Base-by-base conservation (phyloP, 2,888 invertebrate genomes). In the Gymnosoma rotundatum region DNA sequence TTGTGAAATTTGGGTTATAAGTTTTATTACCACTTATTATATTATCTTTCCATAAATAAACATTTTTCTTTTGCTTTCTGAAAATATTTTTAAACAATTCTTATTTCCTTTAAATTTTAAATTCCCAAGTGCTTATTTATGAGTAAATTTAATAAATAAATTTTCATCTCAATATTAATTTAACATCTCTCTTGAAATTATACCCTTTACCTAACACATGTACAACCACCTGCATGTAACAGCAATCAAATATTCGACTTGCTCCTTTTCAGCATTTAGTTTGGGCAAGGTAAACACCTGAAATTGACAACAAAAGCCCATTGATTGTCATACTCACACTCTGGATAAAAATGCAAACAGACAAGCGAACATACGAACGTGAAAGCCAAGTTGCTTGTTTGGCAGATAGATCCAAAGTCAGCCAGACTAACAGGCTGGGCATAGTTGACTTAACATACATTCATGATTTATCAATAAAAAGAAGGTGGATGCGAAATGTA, bases 281-380 rank as follows among this genome's bases (percentile, higher is more conserved):
- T 32, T 69, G 78, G 74, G 74, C 5, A 63, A 70, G 78, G 66
- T 74, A 74, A 84, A 84, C 86, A 87, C 86, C 87, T 87, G 86
- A 84, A 86, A 84, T 78, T 86, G 87, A 87, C 87, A 87, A 87
- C 86, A 85, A 87, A 85, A 85, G 85, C 85, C 81, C 74, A 81
- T 81, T 84, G 84, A 84, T 84, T 84, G 81, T 81, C 81, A 63
- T 70, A 58, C 80, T 76, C 83, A 72, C 64, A 83, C 79, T 32
- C 32, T 58, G 16, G 56, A 60, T n/a, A 70, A 25, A 58, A 58
- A 58, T 14, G 14, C 9, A 48, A 25, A 36, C 36, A 50, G 20
- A 50, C 54, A 7, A 20, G 2, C 67, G 36, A 16, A 48, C 48
- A 60, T 38, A 58, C 9, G 56, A n/a, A 54, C 10, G n/a, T 56